Percentiles rank a stretch among this genome's conserved stretches.
These are phyloP conservation scores for Simalia tracyae DNA, from an alignment of 2,797 vertebrate species.

Conservation along the genomic window DNA sequence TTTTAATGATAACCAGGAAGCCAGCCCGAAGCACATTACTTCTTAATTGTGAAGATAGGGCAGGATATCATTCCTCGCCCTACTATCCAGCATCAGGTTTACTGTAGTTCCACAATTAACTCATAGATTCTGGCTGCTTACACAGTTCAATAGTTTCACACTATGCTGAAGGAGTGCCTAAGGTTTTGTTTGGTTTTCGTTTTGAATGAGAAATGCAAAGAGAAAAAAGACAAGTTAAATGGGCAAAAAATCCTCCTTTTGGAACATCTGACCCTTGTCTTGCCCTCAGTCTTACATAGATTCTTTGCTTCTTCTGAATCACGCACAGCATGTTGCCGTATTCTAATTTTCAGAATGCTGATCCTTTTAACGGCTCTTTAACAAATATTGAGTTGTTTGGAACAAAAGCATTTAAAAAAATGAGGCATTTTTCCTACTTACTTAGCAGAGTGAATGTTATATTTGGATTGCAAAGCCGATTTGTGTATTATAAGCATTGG, in stretches of 20 bases:
- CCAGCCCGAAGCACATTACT: background rate
- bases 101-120: background rate
- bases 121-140: background rate
- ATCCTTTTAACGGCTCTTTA: conserved; percentile 2
- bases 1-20: background rate
- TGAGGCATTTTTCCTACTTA: background rate
- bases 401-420: conserved; percentile 37
- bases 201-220: background rate
- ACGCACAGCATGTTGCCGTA: rapidly evolving
- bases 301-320: background rate
- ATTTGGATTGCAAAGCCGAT: conserved; percentile 29
- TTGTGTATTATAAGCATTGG: conserved; percentile 39
- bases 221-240: background rate
- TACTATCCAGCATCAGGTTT: background rate
- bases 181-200: background rate
- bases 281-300: conserved; percentile 8
- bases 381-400: conserved; percentile 28
- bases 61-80: background rate
- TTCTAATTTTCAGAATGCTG: conserved; percentile 28
- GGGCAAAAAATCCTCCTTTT: background rate
- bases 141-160: background rate
- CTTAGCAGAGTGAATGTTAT: background rate
- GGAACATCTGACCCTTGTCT: conserved; percentile 9
- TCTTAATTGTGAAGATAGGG: background rate
- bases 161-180: background rate